These are phyloP conservation scores for Umimayanthus chanpuru DNA, from an alignment of 92 coral and sea anemone genomes.

Conservation along the genomic window DNA sequence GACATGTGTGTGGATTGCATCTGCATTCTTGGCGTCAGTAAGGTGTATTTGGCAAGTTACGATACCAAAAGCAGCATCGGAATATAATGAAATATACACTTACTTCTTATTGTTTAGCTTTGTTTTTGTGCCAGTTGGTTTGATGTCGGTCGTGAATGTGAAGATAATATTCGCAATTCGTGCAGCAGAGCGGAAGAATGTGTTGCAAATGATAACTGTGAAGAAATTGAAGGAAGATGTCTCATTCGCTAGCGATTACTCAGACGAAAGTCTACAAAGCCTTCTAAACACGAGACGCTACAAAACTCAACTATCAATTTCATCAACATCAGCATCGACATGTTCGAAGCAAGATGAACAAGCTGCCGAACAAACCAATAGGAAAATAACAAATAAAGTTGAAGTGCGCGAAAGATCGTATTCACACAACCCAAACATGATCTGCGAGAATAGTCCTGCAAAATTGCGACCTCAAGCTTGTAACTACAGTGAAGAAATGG, in stretches of 20 bases:
- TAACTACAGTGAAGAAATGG: not conserved
- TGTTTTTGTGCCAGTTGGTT: not conserved
- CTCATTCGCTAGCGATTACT: not conserved
- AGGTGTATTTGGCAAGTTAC: not conserved
- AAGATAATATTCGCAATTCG: slow-evolving; percentile 18
- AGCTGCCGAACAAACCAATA: not conserved
- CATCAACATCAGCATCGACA: not conserved
- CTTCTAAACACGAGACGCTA: not conserved
- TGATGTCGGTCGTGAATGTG: not conserved
- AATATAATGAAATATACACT: not conserved
- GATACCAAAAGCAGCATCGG: not conserved
- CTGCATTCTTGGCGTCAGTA: not conserved
- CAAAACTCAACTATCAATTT: not conserved
- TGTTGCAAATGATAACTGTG: not conserved
- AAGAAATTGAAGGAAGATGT: not conserved
- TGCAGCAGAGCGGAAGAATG: not conserved
- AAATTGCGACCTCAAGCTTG: not conserved
- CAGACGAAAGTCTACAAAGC: not conserved
- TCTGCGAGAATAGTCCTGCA: not conserved
- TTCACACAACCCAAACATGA: not conserved
- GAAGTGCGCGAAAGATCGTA: not conserved
- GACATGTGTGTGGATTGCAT: not conserved
- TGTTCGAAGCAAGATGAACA: not conserved
- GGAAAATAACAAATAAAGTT: not conserved
- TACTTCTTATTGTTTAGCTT: not conserved